These are phyloP conservation scores for Portevinia maculata DNA, from an alignment of 2,888 invertebrate species.

Conservation along the genomic window DNA sequence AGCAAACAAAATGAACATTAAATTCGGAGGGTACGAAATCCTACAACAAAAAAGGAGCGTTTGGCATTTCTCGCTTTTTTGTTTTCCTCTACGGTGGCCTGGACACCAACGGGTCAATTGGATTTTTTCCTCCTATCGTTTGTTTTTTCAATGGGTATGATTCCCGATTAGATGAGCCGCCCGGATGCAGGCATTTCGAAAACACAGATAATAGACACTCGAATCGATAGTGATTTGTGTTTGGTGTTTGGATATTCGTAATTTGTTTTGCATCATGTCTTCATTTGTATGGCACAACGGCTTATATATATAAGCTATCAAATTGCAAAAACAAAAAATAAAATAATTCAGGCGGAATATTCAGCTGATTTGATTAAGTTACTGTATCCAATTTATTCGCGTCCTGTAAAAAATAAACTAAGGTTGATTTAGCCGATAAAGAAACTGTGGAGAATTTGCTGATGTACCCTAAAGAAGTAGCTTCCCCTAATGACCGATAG, in stretches of 20 bases:
- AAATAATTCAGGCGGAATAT: background rate
- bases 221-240: conserved; percentile 68
- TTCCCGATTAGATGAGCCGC: conserved; percentile 66
- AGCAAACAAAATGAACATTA: conserved; percentile 64
- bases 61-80: conserved; percentile 9
- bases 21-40: conserved; percentile 47
- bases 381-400: conserved; percentile 2
- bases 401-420: background rate
- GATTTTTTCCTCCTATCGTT: conserved; percentile 69
- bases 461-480: no score
- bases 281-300: background rate
- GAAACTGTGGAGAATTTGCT: no score
- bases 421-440: background rate
- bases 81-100: background rate
- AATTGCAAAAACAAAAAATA: background rate
- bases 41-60: conserved; percentile 20
- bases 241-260: conserved; percentile 60
- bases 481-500: no score
- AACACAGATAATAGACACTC: conserved; percentile 53
- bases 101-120: conserved; percentile 67
- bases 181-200: conserved; percentile 52
- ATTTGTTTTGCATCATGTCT: conserved; percentile 62
- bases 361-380: background rate
- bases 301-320: background rate
- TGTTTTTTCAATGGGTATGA: conserved; percentile 60